Evolutionary conservation across 2,797 vertebrate species (phyloP).

Genomic region (Halcyon chelicuti): DNA sequence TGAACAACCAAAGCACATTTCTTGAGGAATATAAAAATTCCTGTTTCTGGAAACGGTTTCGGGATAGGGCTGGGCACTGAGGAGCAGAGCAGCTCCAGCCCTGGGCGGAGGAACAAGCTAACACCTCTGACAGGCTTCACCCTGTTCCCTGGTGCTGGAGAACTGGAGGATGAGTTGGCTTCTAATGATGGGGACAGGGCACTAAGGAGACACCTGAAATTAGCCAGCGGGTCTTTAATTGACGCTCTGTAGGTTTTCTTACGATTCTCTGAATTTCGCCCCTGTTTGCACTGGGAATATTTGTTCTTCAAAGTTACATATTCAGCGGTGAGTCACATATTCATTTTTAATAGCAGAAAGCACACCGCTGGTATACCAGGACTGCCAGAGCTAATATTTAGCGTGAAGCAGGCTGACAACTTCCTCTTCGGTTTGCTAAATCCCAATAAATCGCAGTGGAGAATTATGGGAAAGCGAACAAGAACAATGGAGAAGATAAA

Average conservation of each 20-base stretch:
- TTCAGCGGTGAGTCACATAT: background rate
- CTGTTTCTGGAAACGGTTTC: fast-evolving
- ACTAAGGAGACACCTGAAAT: fast-evolving
- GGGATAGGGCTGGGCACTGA: background rate
- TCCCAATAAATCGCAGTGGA: background rate
- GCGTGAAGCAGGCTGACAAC: background rate
- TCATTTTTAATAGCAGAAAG: background rate
- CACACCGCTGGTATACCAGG: fast-evolving
- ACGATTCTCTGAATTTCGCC: fast-evolving
- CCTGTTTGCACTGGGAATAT: background rate
- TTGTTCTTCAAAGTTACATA: background rate
- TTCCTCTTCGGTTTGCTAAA: background rate
- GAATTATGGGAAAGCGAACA: background rate
- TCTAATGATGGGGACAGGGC: fast-evolving
- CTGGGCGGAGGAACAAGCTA: background rate
- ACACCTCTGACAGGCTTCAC: background rate
- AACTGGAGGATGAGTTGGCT: background rate
- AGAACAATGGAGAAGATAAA: constrained; percentile 56
- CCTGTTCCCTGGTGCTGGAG: background rate
- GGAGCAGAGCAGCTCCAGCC: background rate
- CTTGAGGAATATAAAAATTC: background rate
- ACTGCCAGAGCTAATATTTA: background rate
- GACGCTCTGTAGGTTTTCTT: background rate
- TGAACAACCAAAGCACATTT: background rate
- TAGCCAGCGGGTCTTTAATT: fast-evolving